phyloP scores from a whole-genome alignment of 2,797 vertebrate genomes.

The Dallia pectoralis region DNA sequence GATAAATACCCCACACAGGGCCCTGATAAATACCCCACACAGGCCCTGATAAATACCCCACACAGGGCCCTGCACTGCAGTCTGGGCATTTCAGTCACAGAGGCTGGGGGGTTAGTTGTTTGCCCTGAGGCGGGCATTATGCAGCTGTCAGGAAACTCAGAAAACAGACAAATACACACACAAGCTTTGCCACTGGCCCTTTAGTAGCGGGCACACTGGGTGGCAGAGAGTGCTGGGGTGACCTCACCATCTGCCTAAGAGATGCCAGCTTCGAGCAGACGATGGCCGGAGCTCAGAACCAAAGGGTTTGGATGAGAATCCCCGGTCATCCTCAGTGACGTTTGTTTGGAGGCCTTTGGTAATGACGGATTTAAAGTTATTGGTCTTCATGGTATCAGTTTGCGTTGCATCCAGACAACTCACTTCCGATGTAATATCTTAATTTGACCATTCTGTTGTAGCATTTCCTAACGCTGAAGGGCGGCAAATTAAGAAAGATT shows the following conservation, averaged over 20 bases:
- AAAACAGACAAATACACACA: not conserved
- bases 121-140: conserved; percentile 40
- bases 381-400: not conserved
- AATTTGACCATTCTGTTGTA: too few species aligned
- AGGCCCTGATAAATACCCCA: too few species aligned
- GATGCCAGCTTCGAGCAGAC: not conserved
- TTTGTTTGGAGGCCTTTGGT: not conserved
- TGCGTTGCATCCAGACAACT: not conserved
- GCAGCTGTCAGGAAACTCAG: conserved; percentile 58
- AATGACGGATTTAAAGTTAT: not conserved
- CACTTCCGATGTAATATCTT: too few species aligned
- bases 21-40: too few species aligned
- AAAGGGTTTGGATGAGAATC: not conserved
- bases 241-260: conserved; percentile 10
- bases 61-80: too few species aligned
- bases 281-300: conserved; percentile 6
- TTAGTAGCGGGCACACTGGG: conserved; percentile 1
- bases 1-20: too few species aligned
- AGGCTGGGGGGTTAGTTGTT: conserved; percentile 6
- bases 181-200: not conserved
- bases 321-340: not conserved
- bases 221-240: not conserved
- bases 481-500: too few species aligned
- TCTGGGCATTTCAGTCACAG: conserved; percentile 42
- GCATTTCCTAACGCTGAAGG: too few species aligned